phyloP scores from a whole-genome alignment of 1,140 invertebrate species.

The Macrobrachium nipponense region DNA sequence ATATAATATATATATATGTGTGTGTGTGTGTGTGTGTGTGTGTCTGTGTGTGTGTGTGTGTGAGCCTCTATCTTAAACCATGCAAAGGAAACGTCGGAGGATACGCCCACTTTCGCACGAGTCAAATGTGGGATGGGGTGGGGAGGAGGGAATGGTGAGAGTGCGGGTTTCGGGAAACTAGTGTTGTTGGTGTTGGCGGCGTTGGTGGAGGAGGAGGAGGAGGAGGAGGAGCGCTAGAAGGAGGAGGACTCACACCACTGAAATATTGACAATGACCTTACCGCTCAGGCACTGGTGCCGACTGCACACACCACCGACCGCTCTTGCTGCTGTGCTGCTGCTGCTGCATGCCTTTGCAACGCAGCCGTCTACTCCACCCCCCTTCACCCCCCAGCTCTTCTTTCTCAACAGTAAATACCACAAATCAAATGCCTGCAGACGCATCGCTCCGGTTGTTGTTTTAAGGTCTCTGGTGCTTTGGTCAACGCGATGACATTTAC shows the following conservation, averaged over 20 bases:
- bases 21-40: too few species aligned
- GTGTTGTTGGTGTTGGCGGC: not conserved
- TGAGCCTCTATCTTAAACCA: not conserved
- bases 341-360: not conserved
- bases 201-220: not conserved
- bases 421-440: too few species aligned
- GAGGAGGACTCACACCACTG: slow-evolving; percentile 7
- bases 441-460: too few species aligned
- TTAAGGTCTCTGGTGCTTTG: too few species aligned
- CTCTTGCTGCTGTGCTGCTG: too few species aligned
- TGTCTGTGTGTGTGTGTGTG: too few species aligned
- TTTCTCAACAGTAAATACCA: too few species aligned
- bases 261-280: not conserved
- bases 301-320: not conserved
- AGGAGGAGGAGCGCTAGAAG: not conserved
- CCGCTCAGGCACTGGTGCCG: slow-evolving; percentile 2
- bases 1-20: too few species aligned
- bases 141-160: not conserved
- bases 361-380: too few species aligned
- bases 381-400: too few species aligned
- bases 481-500: too few species aligned
- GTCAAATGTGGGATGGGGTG: not conserved
- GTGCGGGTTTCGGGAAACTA: not conserved
- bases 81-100: not conserved
- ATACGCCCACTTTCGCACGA: not conserved